Base-by-base conservation (phyloP, 2,797 vertebrate genomes). In the Huso huso region DNA sequence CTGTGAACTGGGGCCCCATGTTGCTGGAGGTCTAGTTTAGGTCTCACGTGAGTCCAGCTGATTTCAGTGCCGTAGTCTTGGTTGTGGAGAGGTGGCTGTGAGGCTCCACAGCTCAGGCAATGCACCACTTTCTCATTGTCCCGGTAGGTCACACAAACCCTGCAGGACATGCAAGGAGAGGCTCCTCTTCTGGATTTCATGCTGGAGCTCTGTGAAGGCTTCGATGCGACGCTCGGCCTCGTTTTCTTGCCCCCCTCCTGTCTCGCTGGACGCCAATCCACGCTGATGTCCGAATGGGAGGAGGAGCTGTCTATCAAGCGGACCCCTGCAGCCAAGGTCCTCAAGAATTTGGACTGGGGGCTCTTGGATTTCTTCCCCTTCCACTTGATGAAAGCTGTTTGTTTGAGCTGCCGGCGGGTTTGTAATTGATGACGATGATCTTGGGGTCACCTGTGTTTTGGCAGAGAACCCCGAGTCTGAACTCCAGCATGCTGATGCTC, bases 261-360 rank as follows among this genome's bases (percentile, higher is more conserved):
- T 0, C 66, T 7, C 79, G 78, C 13, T 78, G 58, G 0, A 77
- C 80, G 15, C 90, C 23, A 2, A 37, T 37, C 82, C 11, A 88
- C 76, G 1, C 92, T 94, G 68, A 94, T 83, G 79, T 96, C 94
- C 0, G 94, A 95, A 75, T 95, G 94, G 0, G 95, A 95, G 0
- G 95, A 97, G 0, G 92, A 91, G 88, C 94, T 96, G 75, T 96
- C 95, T 0, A 94, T 94, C 82, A 95, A 83, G 75, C 92, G 84
- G 0, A 83, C 63, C 12, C 91, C 82, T 1, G 92, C 75, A 0
- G 84, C 87, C 3, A 97, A 83, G 0, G 93, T 94, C 37, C 89
- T 82, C 55, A 94, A 76, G 85, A 97, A 96, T 49, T 87, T 88
- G 0, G 95, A 95, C 8, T 81, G 74, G 0, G 71, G 77, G 0